phyloP scores from a whole-genome alignment of 2,888 invertebrate species.

The Mylabris sibirica region DNA sequence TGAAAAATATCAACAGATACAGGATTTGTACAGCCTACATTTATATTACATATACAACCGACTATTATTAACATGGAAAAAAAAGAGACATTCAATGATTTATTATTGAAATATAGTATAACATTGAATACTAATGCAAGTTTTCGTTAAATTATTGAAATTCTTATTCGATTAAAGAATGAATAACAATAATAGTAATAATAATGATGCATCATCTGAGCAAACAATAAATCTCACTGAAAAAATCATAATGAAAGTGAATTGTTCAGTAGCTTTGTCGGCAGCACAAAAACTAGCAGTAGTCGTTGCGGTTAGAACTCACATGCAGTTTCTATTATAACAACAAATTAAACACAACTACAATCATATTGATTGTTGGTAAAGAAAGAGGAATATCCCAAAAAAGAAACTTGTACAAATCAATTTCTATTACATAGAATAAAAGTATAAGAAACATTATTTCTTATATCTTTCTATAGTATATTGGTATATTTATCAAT shows the following conservation, averaged over 20 bases:
- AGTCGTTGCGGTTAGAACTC: slow-evolving; percentile 21
- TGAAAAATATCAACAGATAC: slow-evolving; percentile 30
- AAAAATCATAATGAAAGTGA: slow-evolving; percentile 17
- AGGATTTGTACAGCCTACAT: slow-evolving; percentile 24
- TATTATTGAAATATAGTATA: slow-evolving; percentile 3
- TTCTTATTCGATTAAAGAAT: neutral
- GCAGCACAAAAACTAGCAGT: slow-evolving; percentile 15
- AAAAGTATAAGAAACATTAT: neutral
- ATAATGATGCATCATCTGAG: neutral
- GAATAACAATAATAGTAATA: neutral
- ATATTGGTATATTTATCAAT: neutral
- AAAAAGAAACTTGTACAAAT: slow-evolving; percentile 3
- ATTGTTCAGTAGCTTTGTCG: slow-evolving; percentile 18
- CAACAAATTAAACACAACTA: slow-evolving; percentile 22
- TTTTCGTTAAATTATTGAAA: neutral
- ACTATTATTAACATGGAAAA: slow-evolving; percentile 9
- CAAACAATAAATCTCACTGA: slow-evolving; percentile 10
- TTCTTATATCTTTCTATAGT: neutral
- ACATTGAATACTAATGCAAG: neutral
- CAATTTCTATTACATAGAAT: neutral
- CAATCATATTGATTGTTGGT: slow-evolving; percentile 16
- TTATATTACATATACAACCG: slow-evolving; percentile 23
- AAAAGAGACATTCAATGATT: slow-evolving; percentile 1
- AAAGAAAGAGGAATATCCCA: neutral
- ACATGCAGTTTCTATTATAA: slow-evolving; percentile 22